Conservation (phyloP, 1,140 invertebrate species). For the Patella vulgata region DNA sequence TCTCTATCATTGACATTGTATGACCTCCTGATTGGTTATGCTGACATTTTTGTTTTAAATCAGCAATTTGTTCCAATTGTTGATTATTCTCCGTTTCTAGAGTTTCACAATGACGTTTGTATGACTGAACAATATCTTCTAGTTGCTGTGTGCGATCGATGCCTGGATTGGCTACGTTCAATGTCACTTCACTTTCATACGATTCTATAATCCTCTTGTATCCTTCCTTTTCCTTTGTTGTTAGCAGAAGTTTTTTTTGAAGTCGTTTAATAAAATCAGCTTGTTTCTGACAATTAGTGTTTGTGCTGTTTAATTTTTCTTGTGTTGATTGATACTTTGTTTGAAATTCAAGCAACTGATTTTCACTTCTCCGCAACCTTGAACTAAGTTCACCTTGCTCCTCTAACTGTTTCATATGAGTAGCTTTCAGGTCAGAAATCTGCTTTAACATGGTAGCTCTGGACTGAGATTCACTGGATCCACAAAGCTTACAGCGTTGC, state of each 20-base stretch:
- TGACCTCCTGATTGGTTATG: constrained; percentile 33
- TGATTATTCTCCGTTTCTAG: constrained; percentile 74
- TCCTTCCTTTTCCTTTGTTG: constrained; percentile 80
- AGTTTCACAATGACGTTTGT: constrained; percentile 76
- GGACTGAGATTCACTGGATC: too few species aligned
- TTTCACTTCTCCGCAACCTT: constrained; percentile 23
- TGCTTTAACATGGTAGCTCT: not conserved
- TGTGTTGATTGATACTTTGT: constrained; percentile 25
- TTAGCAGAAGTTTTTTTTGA: constrained; percentile 72
- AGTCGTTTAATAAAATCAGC: constrained; percentile 68
- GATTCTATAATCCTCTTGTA: constrained; percentile 80
- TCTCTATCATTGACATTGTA: constrained; percentile 24
- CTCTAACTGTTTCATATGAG: too few species aligned
- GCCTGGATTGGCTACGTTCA: constrained; percentile 32
- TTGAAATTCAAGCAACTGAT: constrained; percentile 21
- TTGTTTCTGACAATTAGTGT: constrained; percentile 47
- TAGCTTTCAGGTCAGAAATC: not conserved
- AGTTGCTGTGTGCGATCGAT: constrained; percentile 73
- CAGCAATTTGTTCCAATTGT: not conserved
- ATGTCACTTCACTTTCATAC: constrained; percentile 82
- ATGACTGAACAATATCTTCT: constrained; percentile 74
- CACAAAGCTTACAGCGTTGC: too few species aligned
- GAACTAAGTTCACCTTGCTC: too few species aligned
- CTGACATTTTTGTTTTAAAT: not conserved
- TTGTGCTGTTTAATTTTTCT: constrained; percentile 29